Conservation (phyloP, 2,797 vertebrate genomes). For the Saxicola maurus region DNA sequence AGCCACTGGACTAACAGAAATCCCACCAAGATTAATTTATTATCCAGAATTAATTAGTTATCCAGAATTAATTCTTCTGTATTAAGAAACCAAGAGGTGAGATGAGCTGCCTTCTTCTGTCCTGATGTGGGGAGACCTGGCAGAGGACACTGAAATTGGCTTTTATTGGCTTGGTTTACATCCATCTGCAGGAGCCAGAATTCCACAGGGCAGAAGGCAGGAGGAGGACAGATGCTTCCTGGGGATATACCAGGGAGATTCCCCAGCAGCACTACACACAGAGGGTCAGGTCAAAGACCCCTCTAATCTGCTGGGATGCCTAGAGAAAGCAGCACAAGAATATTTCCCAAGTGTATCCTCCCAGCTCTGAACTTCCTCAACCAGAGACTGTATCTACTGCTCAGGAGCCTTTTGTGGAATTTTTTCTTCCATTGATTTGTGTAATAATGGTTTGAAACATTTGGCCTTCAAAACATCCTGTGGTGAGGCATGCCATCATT, state of each 20-base stretch:
- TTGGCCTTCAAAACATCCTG: constrained; percentile 51
- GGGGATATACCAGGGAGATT: background rate
- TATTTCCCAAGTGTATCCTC: constrained; percentile 52
- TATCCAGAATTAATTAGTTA: background rate
- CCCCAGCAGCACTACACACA: background rate
- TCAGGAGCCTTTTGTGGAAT: background rate
- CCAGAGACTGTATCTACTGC: background rate
- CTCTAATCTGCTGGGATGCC: background rate
- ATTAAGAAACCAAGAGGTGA: background rate
- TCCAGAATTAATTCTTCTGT: no score
- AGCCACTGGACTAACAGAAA: background rate
- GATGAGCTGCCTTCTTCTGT: background rate
- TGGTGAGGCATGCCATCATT: background rate
- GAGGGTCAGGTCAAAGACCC: background rate
- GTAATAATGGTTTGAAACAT: background rate
- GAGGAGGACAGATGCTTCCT: background rate
- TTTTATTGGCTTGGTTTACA: background rate
- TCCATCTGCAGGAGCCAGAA: background rate
- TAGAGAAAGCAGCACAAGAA: background rate
- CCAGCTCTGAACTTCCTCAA: constrained; percentile 29
- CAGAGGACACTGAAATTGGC: background rate
- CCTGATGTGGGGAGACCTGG: background rate
- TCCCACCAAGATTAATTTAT: background rate
- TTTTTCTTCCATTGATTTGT: constrained; percentile 11
- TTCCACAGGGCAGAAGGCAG: background rate